Conservation (phyloP, 2,797 vertebrate species). For the Melanotaenia boesemani region DNA sequence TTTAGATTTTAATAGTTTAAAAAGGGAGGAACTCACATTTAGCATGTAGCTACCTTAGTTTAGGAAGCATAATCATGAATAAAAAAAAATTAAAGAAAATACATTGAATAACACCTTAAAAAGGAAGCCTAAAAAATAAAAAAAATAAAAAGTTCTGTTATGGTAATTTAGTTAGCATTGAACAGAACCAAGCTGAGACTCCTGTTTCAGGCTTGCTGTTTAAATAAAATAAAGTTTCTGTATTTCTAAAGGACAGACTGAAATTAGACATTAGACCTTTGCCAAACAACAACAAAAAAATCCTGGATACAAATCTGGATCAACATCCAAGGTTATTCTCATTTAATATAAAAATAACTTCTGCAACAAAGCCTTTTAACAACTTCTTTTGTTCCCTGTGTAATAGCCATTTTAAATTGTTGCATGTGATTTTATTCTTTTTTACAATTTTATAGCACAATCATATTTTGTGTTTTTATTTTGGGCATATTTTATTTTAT, state of each 20-base stretch:
- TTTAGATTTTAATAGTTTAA: background rate
- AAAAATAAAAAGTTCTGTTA: background rate
- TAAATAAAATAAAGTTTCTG: background rate
- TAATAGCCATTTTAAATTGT: background rate
- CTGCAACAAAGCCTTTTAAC: background rate
- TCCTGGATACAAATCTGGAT: too few relatives aligned
- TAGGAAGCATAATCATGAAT: background rate
- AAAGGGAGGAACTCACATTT: background rate
- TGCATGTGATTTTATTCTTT: background rate
- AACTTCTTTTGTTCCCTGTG: background rate
- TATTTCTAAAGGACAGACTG: background rate
- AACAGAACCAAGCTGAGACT: background rate
- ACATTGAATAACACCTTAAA: background rate
- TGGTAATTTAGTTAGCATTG: background rate
- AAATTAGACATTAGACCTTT: background rate
- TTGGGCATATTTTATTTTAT: background rate
- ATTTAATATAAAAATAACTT: background rate
- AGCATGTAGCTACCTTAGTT: too few relatives aligned
- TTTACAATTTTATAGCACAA: too few relatives aligned
- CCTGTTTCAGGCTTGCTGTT: background rate
- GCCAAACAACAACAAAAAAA: background rate
- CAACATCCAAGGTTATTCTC: too few relatives aligned
- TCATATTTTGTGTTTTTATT: background rate
- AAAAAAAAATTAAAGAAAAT: background rate
- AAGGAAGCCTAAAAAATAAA: background rate